Percentiles rank a stretch among this genome's conserved stretches.
These are phyloP conservation scores for Porites rus DNA, from an alignment of 92 coral and sea anemone genomes.

Conservation along the genomic window DNA sequence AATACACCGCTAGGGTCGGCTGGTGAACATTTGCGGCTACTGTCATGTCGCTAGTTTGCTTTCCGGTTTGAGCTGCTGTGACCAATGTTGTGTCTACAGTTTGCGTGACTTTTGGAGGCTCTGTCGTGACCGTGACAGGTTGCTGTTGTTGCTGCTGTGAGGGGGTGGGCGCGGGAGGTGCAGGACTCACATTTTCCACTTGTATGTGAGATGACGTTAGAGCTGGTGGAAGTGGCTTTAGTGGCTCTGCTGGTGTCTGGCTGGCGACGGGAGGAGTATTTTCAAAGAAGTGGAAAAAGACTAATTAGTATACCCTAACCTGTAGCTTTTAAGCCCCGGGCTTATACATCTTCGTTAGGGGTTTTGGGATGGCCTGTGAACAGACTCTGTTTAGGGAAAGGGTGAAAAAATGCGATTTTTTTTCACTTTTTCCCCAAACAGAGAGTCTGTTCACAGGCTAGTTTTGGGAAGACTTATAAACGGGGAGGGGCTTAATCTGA, in stretches of 20 bases:
- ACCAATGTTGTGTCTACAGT: constrained; percentile 72
- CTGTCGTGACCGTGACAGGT: constrained; percentile 40
- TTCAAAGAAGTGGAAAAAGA: neutral
- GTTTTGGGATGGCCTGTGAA: too few species aligned
- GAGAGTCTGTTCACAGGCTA: too few species aligned
- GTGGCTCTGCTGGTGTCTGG: constrained; percentile 39
- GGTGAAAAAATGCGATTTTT: too few species aligned
- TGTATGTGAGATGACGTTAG: constrained; percentile 77
- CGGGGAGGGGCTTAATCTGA: too few species aligned
- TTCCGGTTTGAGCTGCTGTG: constrained; percentile 18
- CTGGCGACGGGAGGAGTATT: constrained; percentile 23
- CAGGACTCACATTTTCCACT: constrained; percentile 97
- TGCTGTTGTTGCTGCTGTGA: constrained; percentile 49
- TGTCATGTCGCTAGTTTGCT: constrained; percentile 23
- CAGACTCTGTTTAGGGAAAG: too few species aligned
- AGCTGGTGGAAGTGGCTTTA: constrained; percentile 66
- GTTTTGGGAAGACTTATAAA: too few species aligned
- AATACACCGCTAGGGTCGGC: constrained; percentile 9
- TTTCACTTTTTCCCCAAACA: too few species aligned
- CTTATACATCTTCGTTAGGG: too few species aligned
- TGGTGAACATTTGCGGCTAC: constrained; percentile 22
- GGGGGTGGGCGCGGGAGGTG: constrained; percentile 90
- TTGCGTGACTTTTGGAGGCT: constrained; percentile 66
- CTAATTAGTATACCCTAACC: too few species aligned
- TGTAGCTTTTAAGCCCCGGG: too few species aligned